Evolutionary conservation across 2,888 invertebrate genomes (phyloP), one percentile per base, ranked within the genome.

Genomic region (Lysandra coridon): DNA sequence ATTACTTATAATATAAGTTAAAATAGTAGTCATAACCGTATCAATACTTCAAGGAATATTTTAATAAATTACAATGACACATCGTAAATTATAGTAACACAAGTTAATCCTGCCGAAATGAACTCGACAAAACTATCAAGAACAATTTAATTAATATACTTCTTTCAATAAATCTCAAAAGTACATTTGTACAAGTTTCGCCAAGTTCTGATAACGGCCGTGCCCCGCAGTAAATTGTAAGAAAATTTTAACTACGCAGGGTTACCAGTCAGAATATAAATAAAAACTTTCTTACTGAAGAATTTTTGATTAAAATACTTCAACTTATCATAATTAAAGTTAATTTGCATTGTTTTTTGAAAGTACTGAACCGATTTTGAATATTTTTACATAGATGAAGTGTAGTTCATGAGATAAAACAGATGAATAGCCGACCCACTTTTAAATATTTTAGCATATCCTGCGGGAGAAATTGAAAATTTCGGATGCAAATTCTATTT

Each of bases 121-220:
- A 64, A 64, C 30, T 30, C 64, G 2, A 30, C 4, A n/a, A 49
- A 75, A 49, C 40, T 74, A 74, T 74, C 23, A n/a, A 74, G 49
- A 53, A 23, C 30, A 14, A 44, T 49, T 49, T 49, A 49, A 49
- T 75, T 30, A 75, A 49, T 23, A 49, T 44, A 14, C 49, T 49
- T 49, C 44, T 75, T 75, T 49, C 74, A 49, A 75, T 75, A 75
- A 75, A 75, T 75, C 23, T 75, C 49, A 49, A 75, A 74, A 75
- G 49, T 49, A 74, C 74, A 74, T 74, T 74, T 74, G n/a, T 74
- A 49, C 44, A 49, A 23, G 12, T 44, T 44, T 49, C 12, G 23
- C 23, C 44, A 75, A 75, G 12, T 49, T 44, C 14, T 44, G 44
- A 49, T 30, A 23, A 53, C 12, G 23, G 44, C 23, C 75, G 30